Evolutionary conservation across 2,888 invertebrate genomes (phyloP).

Genomic region (Eulithis prunata): DNA sequence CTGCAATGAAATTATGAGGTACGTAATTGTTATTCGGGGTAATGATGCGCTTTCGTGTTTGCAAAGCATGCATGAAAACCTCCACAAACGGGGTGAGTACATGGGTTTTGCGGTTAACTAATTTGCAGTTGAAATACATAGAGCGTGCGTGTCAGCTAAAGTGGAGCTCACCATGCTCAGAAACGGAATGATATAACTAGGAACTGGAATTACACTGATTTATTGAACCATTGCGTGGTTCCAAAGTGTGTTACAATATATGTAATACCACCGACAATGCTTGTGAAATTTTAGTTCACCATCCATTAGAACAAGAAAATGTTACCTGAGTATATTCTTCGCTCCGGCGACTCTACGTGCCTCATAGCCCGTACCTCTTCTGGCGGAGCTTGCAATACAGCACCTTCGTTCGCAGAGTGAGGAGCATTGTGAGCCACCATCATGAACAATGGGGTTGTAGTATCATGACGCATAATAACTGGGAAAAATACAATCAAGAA

Average conservation of each 20-base stretch:
- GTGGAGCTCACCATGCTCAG: constrained; percentile 11
- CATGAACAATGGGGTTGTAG: constrained; percentile 88
- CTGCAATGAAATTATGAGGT: constrained; percentile 76
- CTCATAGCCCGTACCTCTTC: constrained; percentile 87
- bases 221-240: neutral
- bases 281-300: too few relatives aligned
- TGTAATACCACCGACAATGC: neutral
- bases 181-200: constrained; percentile 14
- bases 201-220: neutral
- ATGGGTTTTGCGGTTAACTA: constrained; percentile 39
- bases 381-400: constrained; percentile 89
- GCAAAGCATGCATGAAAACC: constrained; percentile 24
- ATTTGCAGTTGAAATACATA: constrained; percentile 33
- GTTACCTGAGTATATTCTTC: constrained; percentile 89
- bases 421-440: constrained; percentile 92
- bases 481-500: neutral
- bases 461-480: constrained; percentile 85
- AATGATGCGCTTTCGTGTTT: constrained; percentile 19
- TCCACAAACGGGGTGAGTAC: constrained; percentile 25
- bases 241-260: too few relatives aligned
- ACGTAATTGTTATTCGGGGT: constrained; percentile 18
- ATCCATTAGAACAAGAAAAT: neutral
- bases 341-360: constrained; percentile 87
- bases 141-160: constrained; percentile 6
- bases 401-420: constrained; percentile 89